phyloP scores from a whole-genome alignment of 2,888 invertebrate species.

The Calliphora vomitoria region DNA sequence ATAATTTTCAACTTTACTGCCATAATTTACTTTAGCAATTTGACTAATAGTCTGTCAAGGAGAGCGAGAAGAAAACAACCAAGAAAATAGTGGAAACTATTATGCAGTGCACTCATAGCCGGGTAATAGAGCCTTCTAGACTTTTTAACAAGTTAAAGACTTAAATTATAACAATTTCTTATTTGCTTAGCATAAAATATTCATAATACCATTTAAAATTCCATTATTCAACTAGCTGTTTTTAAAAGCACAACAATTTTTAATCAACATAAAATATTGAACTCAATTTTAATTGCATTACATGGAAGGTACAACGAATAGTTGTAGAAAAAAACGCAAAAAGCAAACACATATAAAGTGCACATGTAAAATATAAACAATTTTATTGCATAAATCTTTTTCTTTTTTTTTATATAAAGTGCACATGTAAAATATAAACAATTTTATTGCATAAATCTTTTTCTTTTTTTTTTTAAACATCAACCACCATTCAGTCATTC shows the following conservation, averaged over 20 bases:
- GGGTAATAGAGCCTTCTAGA: background rate
- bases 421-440: background rate
- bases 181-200: background rate
- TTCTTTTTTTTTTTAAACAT: too few species aligned
- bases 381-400: conserved; percentile 37
- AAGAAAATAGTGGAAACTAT: background rate
- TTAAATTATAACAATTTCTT: background rate
- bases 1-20: conserved; percentile 18
- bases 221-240: background rate
- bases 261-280: background rate
- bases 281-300: conserved; percentile 29
- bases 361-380: background rate
- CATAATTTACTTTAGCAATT: conserved; percentile 21
- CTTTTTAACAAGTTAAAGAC: background rate
- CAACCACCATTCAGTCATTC: too few species aligned
- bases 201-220: background rate
- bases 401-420: too few species aligned
- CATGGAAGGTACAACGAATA: background rate
- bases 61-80: background rate
- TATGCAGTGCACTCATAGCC: background rate
- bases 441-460: conserved; percentile 36
- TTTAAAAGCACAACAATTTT: background rate
- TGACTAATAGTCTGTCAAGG: conserved; percentile 18
- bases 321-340: background rate
- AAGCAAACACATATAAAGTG: background rate